Evolutionary conservation across 1,140 invertebrate species (phyloP).

Genomic region (Physella acuta): DNA sequence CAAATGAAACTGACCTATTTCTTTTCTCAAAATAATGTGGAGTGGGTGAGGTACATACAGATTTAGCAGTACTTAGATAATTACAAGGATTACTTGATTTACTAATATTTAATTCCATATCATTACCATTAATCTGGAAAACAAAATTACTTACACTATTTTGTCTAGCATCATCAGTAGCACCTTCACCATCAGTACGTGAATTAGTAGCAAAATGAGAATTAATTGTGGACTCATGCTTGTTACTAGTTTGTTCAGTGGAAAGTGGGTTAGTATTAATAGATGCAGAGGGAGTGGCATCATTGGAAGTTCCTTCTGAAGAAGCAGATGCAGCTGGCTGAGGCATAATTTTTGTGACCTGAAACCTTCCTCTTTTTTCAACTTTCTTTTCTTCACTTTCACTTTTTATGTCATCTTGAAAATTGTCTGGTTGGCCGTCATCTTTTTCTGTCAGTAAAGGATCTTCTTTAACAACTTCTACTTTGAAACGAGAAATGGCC

Average conservation of each 20-base stretch:
- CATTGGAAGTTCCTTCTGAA: background rate
- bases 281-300: background rate
- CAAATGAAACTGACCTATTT: slow-evolving; percentile 4
- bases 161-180: slow-evolving; percentile 3
- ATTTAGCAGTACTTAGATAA: background rate
- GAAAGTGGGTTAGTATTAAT: slow-evolving; percentile 9
- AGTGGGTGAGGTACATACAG: background rate
- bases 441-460: background rate
- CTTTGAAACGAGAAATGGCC: slow-evolving; percentile 18
- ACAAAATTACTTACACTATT: slow-evolving; percentile 14
- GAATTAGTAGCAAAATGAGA: slow-evolving; percentile 3
- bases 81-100: too few relatives aligned
- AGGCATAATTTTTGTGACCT: slow-evolving; percentile 21
- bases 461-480: slow-evolving; percentile 19
- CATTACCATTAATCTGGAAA: slow-evolving; percentile 2
- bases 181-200: background rate
- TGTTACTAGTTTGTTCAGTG: background rate
- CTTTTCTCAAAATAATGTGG: background rate
- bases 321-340: background rate
- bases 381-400: slow-evolving; percentile 17
- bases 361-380: slow-evolving; percentile 21
- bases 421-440: too few relatives aligned
- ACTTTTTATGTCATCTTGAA: too few relatives aligned
- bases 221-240: background rate
- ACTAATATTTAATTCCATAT: background rate